phyloP scores from a whole-genome alignment of 2,113 vertebrate genomes.

The Cheirogaleus medius region DNA sequence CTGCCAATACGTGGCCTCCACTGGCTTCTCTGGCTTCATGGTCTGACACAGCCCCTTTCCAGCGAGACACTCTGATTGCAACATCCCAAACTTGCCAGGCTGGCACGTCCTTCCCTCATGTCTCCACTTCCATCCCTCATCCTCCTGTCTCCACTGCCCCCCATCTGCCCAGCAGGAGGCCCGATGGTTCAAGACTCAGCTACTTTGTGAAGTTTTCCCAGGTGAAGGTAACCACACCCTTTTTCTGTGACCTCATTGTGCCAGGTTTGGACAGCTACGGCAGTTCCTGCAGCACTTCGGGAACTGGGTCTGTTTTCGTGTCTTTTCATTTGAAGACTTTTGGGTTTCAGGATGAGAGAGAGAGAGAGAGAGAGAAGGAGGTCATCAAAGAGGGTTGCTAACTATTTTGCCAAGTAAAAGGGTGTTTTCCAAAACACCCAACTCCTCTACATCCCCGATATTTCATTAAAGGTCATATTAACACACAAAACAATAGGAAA shows the following conservation, averaged over 20 bases:
- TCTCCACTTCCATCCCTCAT: not conserved
- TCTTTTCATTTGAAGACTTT: not conserved
- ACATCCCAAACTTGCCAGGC: not conserved
- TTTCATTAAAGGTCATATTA: not conserved
- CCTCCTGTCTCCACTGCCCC: not conserved
- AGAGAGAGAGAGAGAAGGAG: not conserved
- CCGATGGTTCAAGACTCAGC: not conserved
- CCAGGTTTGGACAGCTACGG: no score
- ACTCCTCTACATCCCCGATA: not conserved
- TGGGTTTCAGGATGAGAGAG: not conserved
- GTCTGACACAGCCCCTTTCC: not conserved
- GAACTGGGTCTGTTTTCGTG: not conserved
- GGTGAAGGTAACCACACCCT: not conserved
- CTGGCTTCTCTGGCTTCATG: fast-evolving
- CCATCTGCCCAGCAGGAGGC: not conserved
- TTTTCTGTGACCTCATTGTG: not conserved
- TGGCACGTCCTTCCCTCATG: fast-evolving
- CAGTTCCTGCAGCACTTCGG: no score
- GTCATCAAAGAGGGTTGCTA: not conserved
- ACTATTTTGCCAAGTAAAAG: not conserved
- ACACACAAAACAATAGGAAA: not conserved
- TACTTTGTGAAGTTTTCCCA: not conserved
- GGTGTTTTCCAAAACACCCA: not conserved
- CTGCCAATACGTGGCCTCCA: not conserved
- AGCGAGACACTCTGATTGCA: not conserved